Percentiles rank a stretch among this genome's conserved stretches.
Evolutionary conservation across 1,140 invertebrate species (phyloP).

Genomic region (Halictus rubicundus): DNA sequence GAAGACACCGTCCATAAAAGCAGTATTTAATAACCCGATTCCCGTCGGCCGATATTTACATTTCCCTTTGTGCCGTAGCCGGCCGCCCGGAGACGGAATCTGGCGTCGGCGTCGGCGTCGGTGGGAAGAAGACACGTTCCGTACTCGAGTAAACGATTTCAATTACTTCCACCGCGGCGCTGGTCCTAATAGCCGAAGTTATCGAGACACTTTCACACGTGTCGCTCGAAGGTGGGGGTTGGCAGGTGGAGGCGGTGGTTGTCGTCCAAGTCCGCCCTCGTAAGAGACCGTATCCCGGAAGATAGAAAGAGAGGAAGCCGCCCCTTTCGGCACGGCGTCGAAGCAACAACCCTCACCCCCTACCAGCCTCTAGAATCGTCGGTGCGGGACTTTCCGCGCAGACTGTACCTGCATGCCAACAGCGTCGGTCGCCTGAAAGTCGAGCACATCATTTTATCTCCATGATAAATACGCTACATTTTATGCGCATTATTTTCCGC

Average conservation of each 20-base stretch:
- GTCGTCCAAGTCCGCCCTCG: constrained; percentile 26
- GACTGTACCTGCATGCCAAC: constrained; percentile 67
- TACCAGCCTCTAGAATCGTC: background rate
- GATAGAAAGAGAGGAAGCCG: no score
- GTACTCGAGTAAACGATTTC: constrained; percentile 24
- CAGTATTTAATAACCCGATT: background rate
- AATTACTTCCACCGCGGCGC: constrained; percentile 18
- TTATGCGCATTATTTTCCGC: constrained; percentile 79
- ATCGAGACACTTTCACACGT: constrained; percentile 44
- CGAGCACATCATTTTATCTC: constrained; percentile 79
- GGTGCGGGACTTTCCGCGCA: constrained; percentile 43
- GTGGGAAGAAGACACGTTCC: constrained; percentile 18
- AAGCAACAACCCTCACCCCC: background rate
- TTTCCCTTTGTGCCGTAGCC: background rate
- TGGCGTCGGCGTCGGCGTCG: background rate
- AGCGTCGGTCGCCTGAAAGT: constrained; percentile 74
- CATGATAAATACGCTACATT: constrained; percentile 80
- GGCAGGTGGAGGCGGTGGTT: background rate
- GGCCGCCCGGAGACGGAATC: background rate
- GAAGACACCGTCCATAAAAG: background rate
- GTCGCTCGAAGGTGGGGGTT: background rate
- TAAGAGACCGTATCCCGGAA: constrained; percentile 2
- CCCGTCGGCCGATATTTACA: background rate
- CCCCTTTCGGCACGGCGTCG: constrained; percentile 1
- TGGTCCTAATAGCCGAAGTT: constrained; percentile 37